Conservation (phyloP, 2,113 vertebrate genomes). For the Macquaria ambigua region DNA sequence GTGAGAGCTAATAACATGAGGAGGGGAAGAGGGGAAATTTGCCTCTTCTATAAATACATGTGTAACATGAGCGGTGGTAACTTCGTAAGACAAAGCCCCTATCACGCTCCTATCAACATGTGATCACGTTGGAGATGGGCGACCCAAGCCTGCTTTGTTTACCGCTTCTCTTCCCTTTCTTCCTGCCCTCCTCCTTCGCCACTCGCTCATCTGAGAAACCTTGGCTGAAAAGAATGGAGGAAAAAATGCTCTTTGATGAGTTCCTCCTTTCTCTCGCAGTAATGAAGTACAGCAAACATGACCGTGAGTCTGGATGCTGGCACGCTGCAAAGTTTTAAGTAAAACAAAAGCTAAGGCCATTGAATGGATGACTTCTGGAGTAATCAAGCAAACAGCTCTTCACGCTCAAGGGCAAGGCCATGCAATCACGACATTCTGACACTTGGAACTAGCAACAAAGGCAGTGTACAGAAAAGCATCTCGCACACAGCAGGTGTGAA, state of each 20-base stretch:
- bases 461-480: not conserved
- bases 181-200: not conserved
- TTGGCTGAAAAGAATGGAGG: conserved; percentile 37
- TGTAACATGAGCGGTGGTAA: conserved; percentile 20
- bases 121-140: conserved; percentile 10
- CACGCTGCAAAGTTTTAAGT: not conserved
- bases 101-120: not conserved
- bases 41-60: conserved; percentile 62
- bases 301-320: conserved; percentile 32
- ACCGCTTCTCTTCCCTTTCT: not conserved
- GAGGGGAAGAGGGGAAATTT: conserved; percentile 45
- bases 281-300: conserved; percentile 49
- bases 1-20: conserved; percentile 38
- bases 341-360: conserved; percentile 25
- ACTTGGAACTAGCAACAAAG: conserved; percentile 39
- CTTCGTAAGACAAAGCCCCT: conserved; percentile 39
- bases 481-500: conserved; percentile 32
- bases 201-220: conserved; percentile 19
- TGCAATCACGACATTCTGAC: conserved; percentile 31
- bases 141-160: conserved; percentile 14
- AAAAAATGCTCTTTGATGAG: conserved; percentile 50
- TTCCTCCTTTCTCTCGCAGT: conserved; percentile 17
- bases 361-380: conserved; percentile 44
- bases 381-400: conserved; percentile 55
- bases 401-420: conserved; percentile 47